Base-by-base conservation (phyloP, 2,888 invertebrate species). In the Papilio elwesi region DNA sequence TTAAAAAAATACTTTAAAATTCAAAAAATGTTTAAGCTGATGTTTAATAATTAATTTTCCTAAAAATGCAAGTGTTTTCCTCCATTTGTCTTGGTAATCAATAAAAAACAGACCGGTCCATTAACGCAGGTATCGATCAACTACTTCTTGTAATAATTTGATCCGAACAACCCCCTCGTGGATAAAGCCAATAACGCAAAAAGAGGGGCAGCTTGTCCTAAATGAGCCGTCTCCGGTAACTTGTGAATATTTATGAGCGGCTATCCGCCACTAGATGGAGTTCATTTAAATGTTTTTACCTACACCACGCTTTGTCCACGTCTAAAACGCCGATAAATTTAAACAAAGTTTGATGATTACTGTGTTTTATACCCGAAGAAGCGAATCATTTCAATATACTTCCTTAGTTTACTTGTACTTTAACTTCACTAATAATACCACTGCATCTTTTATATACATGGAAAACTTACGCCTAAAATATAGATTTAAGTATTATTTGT, bases 171-270 rank as follows among this genome's bases (percentile, higher is more conserved):
- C 88, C 87, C 92, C 87, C 92, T 76, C 49, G 92, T 87, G 93
- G 78, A 91, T 89, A 90, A 86, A 89, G 90, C 92, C 90, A 91
- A 92, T 92, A 91, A 89, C 83, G 88, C 85, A 92, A 93, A 91
- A 92, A 91, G 90, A 90, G 89, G 91, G 90, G 87, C 86, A 85
- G 83, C 80, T 76, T 38, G 81, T 81, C 83, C 88, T 89, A 90
- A 93, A 93, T 93, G 93, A 93, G 90, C 84, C 91, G 85, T 90
- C 90, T 91, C 90, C 78, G 83, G 87, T 92, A 87, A 87, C 92
- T 87, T 80, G 80, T 93, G 92, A 92, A 93, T 93, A 93, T 93
- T 93, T 92, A 93, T 93, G 91, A 92, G 89, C 78, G 83, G 82
- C 85, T 80, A 87, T 87, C 84, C 84, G 81, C 81, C 81, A 81